Percentiles rank a stretch among this genome's conserved stretches.
These are phyloP conservation scores for Gnathonemus longibarbis DNA, from an alignment of 2,113 vertebrate genomes.

Conservation along the genomic window DNA sequence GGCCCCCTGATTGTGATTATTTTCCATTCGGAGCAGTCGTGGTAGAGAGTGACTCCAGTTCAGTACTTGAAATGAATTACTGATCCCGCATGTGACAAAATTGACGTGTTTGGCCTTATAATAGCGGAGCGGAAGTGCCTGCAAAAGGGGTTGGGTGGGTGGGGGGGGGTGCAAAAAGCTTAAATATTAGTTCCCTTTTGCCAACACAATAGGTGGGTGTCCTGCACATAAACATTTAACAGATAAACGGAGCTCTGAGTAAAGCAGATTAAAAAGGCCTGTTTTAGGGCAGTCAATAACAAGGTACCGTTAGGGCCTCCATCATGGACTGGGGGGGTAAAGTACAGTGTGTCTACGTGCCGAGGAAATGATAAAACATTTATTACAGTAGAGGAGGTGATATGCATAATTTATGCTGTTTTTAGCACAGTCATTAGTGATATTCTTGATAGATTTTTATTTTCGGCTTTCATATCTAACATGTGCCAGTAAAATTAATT, in stretches of 20 bases:
- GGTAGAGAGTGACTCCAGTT: slow-evolving; percentile 34
- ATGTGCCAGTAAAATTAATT: slow-evolving; percentile 84
- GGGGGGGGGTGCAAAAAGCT: background rate
- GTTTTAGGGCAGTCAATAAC: slow-evolving; percentile 3
- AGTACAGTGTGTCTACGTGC: slow-evolving; percentile 94
- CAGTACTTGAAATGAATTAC: slow-evolving; percentile 35
- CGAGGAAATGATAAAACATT: slow-evolving; percentile 99
- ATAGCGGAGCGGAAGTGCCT: slow-evolving; percentile 20
- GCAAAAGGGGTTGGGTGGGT: slow-evolving; percentile 20
- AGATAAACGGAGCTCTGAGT: background rate
- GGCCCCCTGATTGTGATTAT: too few species aligned
- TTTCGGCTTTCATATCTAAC: slow-evolving; percentile 82
- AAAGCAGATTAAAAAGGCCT: background rate
- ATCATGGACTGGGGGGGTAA: slow-evolving; percentile 26
- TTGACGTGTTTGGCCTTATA: slow-evolving; percentile 35
- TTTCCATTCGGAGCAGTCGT: background rate
- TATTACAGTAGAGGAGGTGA: slow-evolving; percentile 99
- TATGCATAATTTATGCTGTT: slow-evolving; percentile 99
- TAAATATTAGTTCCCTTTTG: slow-evolving; percentile 32
- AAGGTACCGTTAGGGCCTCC: background rate
- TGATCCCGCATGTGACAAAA: slow-evolving; percentile 38
- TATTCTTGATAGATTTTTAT: slow-evolving; percentile 95
- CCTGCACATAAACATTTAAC: slow-evolving; percentile 23
- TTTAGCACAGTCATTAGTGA: slow-evolving; percentile 99
- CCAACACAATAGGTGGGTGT: slow-evolving; percentile 26